Evolutionary conservation across 92 coral and sea anemone genomes (phyloP).

Genomic region (Zoanthus sociatus): DNA sequence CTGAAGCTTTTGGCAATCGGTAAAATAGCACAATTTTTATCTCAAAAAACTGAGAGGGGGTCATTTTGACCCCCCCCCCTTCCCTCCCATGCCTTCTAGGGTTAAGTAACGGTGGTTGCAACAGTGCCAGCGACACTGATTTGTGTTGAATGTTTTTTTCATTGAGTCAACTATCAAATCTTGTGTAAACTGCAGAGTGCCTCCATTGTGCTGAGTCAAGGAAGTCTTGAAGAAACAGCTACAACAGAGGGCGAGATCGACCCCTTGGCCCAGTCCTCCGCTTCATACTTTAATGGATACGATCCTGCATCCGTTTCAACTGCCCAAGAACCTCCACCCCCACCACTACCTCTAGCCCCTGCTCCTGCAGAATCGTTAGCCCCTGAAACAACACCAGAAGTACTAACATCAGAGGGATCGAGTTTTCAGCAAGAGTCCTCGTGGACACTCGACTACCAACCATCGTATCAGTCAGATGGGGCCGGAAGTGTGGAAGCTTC

Average conservation of each 20-base stretch:
- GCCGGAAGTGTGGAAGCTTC: neutral
- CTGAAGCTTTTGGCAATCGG: too few species aligned
- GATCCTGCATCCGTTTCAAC: constrained; percentile 19
- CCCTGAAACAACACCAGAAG: constrained; percentile 24
- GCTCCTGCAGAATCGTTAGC: neutral
- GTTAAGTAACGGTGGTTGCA: neutral
- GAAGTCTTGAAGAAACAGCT: constrained; percentile 26
- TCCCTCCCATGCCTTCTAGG: too few species aligned
- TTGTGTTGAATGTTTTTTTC: neutral
- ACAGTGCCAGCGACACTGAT: neutral
- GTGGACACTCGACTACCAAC: constrained; percentile 27
- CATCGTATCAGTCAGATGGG: constrained; percentile 18
- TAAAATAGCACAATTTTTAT: too few species aligned
- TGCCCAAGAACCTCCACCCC: constrained; percentile 14
- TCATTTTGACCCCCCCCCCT: too few species aligned
- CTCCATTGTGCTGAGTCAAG: constrained; percentile 18
- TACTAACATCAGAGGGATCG: constrained; percentile 27
- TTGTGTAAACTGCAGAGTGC: constrained; percentile 16
- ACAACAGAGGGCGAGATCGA: constrained; percentile 26
- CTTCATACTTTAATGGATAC: constrained; percentile 39
- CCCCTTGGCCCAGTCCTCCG: constrained; percentile 31
- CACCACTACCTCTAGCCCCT: neutral
- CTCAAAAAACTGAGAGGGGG: too few species aligned
- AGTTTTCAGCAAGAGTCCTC: constrained; percentile 29
- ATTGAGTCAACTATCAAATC: neutral